Conservation (phyloP, 53 echinoderm and acorn worm genomes). For the Stichopus horrens region DNA sequence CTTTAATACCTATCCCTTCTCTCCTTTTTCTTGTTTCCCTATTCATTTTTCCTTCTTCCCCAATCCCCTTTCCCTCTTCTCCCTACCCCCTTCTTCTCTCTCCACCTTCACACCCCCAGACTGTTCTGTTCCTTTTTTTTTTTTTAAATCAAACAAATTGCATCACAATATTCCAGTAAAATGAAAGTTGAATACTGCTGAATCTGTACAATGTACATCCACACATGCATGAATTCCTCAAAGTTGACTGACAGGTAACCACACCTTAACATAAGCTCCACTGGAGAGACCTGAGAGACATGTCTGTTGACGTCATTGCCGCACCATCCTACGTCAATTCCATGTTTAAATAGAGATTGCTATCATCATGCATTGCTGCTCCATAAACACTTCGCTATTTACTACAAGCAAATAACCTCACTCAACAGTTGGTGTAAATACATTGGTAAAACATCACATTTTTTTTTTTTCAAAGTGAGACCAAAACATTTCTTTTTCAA, state of each 20-base stretch:
- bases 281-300: too few relatives aligned
- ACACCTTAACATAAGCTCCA: neutral
- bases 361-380: conserved; percentile 12
- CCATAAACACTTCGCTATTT: conserved; percentile 14
- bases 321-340: conserved; percentile 7
- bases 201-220: neutral
- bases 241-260: neutral
- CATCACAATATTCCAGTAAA: neutral
- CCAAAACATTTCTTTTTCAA: too few relatives aligned
- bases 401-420: conserved; percentile 9
- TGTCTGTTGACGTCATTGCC: conserved; percentile 13
- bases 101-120: neutral
- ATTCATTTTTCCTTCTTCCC: neutral
- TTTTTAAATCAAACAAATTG: neutral
- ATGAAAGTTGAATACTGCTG: neutral
- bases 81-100: neutral
- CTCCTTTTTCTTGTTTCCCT: too few relatives aligned
- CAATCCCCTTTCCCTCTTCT: neutral
- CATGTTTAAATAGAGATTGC: conserved; percentile 26
- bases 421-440: neutral
- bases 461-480: too few relatives aligned
- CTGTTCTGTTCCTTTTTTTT: neutral
- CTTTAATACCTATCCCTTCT: too few relatives aligned
- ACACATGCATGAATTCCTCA: neutral
- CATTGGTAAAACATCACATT: neutral